phyloP scores from a whole-genome alignment of 2,888 invertebrate genomes.

The Aporophyla lueneburgensis region DNA sequence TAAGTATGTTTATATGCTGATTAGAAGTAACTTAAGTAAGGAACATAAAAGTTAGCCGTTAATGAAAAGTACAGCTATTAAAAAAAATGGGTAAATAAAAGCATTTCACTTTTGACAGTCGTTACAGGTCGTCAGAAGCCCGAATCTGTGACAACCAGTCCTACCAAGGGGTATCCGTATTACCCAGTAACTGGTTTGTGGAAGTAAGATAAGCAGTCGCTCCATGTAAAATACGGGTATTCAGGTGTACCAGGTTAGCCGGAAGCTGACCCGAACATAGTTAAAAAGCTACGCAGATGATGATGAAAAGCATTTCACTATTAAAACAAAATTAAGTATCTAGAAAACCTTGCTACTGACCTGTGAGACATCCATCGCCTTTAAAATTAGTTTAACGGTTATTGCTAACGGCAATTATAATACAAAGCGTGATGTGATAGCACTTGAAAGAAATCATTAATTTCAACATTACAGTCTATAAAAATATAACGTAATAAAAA shows the following conservation, averaged over 20 bases:
- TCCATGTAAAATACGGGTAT: too few species aligned
- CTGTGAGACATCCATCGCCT: constrained; percentile 6
- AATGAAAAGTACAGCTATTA: not conserved
- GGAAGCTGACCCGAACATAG: too few species aligned
- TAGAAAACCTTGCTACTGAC: not conserved
- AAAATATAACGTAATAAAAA: constrained; percentile 34
- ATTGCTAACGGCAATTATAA: constrained; percentile 25
- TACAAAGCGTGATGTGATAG: constrained; percentile 26
- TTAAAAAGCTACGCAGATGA: too few species aligned
- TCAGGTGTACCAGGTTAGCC: too few species aligned
- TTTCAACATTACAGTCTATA: constrained; percentile 29
- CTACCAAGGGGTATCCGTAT: too few species aligned
- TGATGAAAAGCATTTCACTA: too few species aligned
- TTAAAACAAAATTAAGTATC: not conserved
- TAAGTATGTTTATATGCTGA: not conserved
- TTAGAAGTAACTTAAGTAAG: not conserved
- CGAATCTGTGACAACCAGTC: too few species aligned
- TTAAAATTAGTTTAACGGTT: constrained; percentile 19
- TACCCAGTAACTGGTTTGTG: too few species aligned
- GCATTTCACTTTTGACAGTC: not conserved
- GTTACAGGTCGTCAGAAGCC: too few species aligned
- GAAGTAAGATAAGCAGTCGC: too few species aligned
- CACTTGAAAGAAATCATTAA: constrained; percentile 37
- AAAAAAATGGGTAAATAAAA: not conserved
- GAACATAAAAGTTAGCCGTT: not conserved